Conservation (phyloP, 2,888 invertebrate genomes). For the Poecilobothrus nobilitatus region DNA sequence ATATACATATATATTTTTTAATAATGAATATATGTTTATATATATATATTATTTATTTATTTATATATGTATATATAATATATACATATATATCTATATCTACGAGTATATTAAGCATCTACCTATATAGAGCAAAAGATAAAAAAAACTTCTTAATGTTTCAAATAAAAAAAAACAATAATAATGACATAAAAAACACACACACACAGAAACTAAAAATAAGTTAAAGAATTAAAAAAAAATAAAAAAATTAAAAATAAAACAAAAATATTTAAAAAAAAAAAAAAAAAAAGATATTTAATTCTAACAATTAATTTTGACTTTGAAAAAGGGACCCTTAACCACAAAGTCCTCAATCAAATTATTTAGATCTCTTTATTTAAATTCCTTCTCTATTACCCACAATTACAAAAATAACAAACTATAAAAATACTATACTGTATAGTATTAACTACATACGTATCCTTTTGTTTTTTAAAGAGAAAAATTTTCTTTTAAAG, state of each 20-base stretch:
- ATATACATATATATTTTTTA: no score
- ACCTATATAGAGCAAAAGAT: not conserved
- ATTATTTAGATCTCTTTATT: conserved; percentile 3
- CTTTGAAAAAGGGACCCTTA: conserved; percentile 1
- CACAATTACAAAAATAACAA: not conserved
- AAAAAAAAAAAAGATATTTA: not conserved
- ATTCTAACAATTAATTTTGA: conserved; percentile 1
- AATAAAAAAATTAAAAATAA: not conserved
- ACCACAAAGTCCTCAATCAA: conserved; percentile 6
- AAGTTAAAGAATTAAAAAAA: not conserved
- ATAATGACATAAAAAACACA: no score
- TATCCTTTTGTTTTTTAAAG: no score
- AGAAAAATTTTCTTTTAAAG: no score
- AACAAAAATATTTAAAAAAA: not conserved
- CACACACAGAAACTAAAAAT: no score
- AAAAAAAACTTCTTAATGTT: not conserved
- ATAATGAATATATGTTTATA: no score
- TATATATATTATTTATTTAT: no score
- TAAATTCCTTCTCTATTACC: not conserved
- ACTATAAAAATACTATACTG: not conserved
- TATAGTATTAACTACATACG: no score
- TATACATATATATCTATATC: no score
- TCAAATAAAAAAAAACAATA: not conserved
- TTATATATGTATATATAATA: no score
- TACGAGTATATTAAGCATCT: no score